Evolutionary conservation across 1,140 invertebrate genomes (phyloP).

Genomic region (Bemisia tabaci): DNA sequence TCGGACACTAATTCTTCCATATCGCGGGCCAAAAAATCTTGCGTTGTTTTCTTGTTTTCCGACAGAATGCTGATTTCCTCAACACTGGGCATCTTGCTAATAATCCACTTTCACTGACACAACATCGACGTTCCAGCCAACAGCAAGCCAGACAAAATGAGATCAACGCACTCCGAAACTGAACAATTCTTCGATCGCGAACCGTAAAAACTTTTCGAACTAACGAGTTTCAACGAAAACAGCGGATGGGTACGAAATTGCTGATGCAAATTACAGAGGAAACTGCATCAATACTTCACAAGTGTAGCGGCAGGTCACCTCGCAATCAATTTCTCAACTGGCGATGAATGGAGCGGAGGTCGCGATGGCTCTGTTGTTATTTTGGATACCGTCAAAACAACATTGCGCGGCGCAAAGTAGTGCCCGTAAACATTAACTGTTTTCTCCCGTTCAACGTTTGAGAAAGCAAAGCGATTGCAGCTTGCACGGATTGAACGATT

Average conservation of each 20-base stretch:
- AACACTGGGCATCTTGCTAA: neutral
- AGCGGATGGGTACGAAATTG: too few relatives aligned
- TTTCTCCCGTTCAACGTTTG: neutral
- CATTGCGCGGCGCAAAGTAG: neutral
- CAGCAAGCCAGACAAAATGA: neutral
- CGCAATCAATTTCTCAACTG: too few relatives aligned
- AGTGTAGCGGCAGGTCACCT: too few relatives aligned
- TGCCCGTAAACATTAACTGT: neutral
- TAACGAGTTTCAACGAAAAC: too few relatives aligned
- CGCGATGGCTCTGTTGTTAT: neutral
- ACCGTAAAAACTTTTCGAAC: too few relatives aligned
- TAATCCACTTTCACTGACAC: neutral
- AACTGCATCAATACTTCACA: too few relatives aligned
- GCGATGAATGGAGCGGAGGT: neutral
- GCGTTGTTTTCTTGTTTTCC: neutral
- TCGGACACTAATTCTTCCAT: constrained; percentile 52
- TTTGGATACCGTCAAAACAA: neutral
- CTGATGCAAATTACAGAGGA: too few relatives aligned
- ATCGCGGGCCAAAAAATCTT: constrained; percentile 35
- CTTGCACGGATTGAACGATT: neutral
- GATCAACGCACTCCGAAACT: neutral
- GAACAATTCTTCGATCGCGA: too few relatives aligned
- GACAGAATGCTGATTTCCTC: neutral
- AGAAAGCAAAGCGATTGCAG: neutral
- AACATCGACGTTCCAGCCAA: neutral